phyloP scores from a whole-genome alignment of 2,797 vertebrate genomes.

The Chloroceryle inda region DNA sequence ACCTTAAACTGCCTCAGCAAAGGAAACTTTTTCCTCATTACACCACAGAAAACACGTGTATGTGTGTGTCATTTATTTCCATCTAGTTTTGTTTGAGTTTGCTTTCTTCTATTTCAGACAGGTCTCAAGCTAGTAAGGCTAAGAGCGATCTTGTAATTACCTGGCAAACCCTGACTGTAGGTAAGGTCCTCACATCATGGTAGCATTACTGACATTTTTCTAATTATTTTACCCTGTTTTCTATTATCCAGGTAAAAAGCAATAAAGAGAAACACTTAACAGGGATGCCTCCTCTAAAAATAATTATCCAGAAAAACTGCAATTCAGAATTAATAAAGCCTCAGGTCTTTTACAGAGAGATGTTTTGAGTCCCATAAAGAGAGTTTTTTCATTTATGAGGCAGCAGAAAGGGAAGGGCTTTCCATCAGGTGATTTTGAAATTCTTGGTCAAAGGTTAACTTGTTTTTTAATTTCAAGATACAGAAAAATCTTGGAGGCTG shows the following conservation, averaged over 20 bases:
- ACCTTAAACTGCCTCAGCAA: not conserved
- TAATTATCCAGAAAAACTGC: not conserved
- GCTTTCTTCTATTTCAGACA: not conserved
- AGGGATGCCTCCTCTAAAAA: not conserved
- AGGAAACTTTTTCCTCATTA: not conserved
- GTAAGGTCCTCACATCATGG: not conserved
- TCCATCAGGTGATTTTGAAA: constrained; percentile 52
- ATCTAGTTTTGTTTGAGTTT: not conserved
- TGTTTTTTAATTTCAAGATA: constrained; percentile 53
- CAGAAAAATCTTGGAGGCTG: constrained; percentile 33
- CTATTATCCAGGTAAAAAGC: not conserved
- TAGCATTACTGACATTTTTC: not conserved
- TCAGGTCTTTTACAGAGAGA: not conserved
- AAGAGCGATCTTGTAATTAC: not conserved
- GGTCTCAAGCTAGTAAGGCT: not conserved
- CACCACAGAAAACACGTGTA: not conserved
- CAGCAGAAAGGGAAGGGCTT: constrained; percentile 25
- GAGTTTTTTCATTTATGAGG: constrained; percentile 20
- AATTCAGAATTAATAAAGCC: not conserved
- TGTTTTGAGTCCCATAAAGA: not conserved
- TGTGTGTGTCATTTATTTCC: not conserved
- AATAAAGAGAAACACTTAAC: not conserved
- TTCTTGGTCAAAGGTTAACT: constrained; percentile 57
- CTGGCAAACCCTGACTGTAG: not conserved
- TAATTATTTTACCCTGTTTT: not conserved